A percentile compares a stretch with the other conserved stretches of the same genome.
Conservation (phyloP, 2,113 vertebrate species). For the Synodontis membranacea region DNA sequence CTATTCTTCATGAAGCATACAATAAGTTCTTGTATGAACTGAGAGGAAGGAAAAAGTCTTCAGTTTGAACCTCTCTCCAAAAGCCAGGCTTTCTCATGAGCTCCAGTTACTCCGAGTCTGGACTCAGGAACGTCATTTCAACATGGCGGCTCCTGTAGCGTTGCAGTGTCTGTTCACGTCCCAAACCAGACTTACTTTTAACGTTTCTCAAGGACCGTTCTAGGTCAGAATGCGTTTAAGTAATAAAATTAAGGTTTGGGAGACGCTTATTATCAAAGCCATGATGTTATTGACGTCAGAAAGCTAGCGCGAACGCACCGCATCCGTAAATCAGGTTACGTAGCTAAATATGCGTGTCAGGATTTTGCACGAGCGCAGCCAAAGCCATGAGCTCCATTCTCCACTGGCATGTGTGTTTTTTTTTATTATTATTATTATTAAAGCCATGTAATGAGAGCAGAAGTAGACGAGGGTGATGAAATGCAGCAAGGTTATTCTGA, state of each 20-base stretch:
- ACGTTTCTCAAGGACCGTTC: neutral
- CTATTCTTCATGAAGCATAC: neutral
- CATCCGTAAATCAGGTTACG: neutral
- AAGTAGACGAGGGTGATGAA: conserved; percentile 22
- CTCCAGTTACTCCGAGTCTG: neutral
- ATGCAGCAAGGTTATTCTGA: conserved; percentile 34
- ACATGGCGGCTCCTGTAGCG: neutral
- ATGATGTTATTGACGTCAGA: neutral
- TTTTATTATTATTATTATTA: neutral
- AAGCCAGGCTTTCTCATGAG: neutral
- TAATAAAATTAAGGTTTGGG: neutral
- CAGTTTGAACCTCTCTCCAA: neutral
- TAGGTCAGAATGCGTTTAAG: neutral
- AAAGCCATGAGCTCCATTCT: conserved; percentile 26
- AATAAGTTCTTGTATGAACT: neutral
- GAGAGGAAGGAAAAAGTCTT: neutral
- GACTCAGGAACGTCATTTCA: neutral
- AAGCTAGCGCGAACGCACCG: too few relatives aligned
- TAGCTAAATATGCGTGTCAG: conserved; percentile 23
- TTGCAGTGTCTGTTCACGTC: neutral
- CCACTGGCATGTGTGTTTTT: neutral
- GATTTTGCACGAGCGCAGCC: neutral
- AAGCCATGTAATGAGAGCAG: conserved; percentile 23
- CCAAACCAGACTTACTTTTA: neutral
- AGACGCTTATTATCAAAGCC: neutral